Conservation (phyloP, 2,888 invertebrate species). For the Limnephilus lunatus region DNA sequence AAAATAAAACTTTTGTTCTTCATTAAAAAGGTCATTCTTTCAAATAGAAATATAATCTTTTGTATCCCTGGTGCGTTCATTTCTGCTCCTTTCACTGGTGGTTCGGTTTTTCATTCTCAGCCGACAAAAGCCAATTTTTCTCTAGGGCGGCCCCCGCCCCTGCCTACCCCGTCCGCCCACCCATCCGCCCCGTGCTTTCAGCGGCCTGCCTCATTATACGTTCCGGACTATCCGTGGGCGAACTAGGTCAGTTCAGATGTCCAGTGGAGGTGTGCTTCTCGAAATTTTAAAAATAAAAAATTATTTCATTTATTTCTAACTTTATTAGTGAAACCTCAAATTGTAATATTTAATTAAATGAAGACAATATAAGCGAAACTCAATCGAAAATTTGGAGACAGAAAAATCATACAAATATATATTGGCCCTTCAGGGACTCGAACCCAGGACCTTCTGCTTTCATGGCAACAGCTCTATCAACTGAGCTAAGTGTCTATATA, state of each 20-base stretch:
- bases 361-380: too few relatives aligned
- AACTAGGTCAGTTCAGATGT: slow-evolving; percentile 17
- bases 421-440: too few relatives aligned
- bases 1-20: neutral
- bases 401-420: too few relatives aligned
- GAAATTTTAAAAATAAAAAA: neutral
- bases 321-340: too few relatives aligned
- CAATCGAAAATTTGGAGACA: too few relatives aligned
- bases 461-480: too few relatives aligned
- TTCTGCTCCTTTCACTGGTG: neutral
- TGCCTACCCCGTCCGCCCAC: neutral
- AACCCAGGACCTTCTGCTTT: too few relatives aligned
- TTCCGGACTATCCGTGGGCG: slow-evolving; percentile 23
- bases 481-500: too few relatives aligned
- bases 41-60: neutral
- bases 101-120: neutral
- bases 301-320: too few relatives aligned
- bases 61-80: neutral
- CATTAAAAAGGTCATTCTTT: neutral
- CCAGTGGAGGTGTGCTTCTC: neutral
- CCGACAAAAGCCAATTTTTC: slow-evolving; percentile 41
- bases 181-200: neutral
- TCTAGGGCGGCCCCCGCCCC: neutral
- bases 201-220: slow-evolving; percentile 16
- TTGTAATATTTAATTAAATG: too few relatives aligned